Conservation (phyloP, 2,113 vertebrate genomes). For the Tringa solitaria region DNA sequence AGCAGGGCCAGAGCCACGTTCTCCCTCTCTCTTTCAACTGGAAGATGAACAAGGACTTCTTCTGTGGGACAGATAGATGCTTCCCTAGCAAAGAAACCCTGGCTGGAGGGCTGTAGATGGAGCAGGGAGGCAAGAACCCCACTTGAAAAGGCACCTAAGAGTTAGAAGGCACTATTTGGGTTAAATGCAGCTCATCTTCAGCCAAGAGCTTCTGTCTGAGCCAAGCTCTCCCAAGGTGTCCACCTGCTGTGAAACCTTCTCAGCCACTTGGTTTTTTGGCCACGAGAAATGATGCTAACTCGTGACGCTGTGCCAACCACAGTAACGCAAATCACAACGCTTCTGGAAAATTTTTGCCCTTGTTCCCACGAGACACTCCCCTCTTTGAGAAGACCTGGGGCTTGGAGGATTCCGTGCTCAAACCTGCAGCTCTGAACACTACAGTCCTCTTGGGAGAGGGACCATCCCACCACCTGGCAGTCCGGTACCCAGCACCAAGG, state of each 20-base stretch:
- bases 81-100: background rate
- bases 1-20: background rate
- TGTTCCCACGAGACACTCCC: rapidly evolving
- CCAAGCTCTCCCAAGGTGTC: background rate
- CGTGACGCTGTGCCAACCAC: background rate
- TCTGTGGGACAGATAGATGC: background rate
- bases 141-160: background rate
- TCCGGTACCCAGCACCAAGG: background rate
- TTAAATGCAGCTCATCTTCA: background rate
- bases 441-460: background rate
- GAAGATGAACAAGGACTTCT: background rate
- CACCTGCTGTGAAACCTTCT: background rate
- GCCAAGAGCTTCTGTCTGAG: background rate
- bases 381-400: background rate
- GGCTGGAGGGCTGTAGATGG: background rate
- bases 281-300: background rate
- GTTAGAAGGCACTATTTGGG: background rate
- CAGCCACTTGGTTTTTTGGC: background rate
- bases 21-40: background rate
- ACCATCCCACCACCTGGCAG: background rate
- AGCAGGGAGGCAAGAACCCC: background rate
- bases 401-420: rapidly evolving
- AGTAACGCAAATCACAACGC: rapidly evolving
- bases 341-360: background rate
- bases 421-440: background rate